Conservation (phyloP, 2,113 vertebrate genomes). For the Herpailurus yagouaroundi region DNA sequence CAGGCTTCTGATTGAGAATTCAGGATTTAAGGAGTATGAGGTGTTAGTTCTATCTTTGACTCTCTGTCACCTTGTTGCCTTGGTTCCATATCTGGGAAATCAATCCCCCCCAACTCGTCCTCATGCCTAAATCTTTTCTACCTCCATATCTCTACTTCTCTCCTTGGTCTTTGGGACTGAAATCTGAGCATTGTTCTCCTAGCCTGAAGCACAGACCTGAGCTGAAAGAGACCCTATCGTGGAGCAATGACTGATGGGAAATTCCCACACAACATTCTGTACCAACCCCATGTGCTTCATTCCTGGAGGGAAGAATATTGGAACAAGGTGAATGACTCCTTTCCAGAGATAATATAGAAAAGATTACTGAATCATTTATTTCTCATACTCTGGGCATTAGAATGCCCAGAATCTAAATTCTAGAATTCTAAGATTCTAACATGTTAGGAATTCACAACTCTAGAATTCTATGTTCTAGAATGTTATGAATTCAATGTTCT, state of each 20-base stretch:
- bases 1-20: neutral
- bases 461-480: neutral
- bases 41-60: neutral
- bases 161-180: neutral
- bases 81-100: neutral
- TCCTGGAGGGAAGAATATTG: neutral
- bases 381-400: neutral
- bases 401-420: neutral
- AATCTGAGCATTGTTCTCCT: neutral
- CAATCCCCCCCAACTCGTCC: neutral
- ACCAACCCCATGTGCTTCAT: neutral
- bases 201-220: neutral
- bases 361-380: neutral
- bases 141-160: neutral
- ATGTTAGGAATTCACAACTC: neutral
- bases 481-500: neutral
- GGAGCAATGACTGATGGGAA: conserved; percentile 56
- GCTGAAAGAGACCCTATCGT: neutral
- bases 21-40: neutral
- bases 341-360: neutral
- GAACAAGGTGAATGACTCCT: neutral
- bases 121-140: neutral
- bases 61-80: neutral
- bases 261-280: neutral
- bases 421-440: neutral